A percentile compares a stretch with the other conserved stretches of the same genome.
These are phyloP conservation scores for Novumbra hubbsi DNA, from an alignment of 2,797 vertebrate genomes.

Conservation along the genomic window DNA sequence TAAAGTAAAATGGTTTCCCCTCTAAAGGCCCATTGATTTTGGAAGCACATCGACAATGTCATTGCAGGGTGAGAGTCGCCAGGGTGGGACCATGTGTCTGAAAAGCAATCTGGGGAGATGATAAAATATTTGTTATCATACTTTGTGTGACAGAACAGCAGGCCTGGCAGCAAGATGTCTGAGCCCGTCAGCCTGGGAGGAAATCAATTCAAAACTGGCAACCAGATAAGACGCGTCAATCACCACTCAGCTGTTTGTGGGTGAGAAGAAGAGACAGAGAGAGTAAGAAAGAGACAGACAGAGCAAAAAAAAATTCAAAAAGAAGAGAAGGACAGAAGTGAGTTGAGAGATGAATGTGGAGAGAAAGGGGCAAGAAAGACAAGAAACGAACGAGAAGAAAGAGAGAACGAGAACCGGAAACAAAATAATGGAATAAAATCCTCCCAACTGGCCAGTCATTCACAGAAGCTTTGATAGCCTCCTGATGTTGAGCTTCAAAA, in stretches of 20 bases:
- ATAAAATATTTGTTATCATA: conserved; percentile 51
- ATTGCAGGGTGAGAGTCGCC: conserved; percentile 10
- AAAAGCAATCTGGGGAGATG: conserved; percentile 34
- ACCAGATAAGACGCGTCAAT: conserved; percentile 47
- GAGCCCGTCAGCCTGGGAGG: conserved; percentile 37
- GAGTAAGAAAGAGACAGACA: neutral
- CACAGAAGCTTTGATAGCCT: conserved; percentile 59
- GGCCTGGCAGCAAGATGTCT: conserved; percentile 35
- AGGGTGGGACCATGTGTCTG: conserved; percentile 22
- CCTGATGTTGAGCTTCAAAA: conserved; percentile 61
- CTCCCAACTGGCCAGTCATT: conserved; percentile 55
- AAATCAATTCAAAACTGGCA: conserved; percentile 47
- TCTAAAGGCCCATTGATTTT: conserved; percentile 58
- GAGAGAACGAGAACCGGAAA: neutral
- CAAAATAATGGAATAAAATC: conserved; percentile 14
- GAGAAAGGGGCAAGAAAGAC: neutral
- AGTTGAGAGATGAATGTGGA: neutral
- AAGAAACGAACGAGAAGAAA: neutral
- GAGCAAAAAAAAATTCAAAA: neutral
- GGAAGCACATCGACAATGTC: conserved; percentile 38
- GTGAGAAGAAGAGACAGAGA: conserved; percentile 32
- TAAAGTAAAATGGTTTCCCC: conserved; percentile 59
- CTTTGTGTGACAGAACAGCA: conserved; percentile 55
- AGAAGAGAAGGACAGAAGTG: conserved; percentile 22
- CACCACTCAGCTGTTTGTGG: conserved; percentile 37